Base-by-base conservation (phyloP, 2,888 invertebrate genomes). In the Leptopilina syphax region DNA sequence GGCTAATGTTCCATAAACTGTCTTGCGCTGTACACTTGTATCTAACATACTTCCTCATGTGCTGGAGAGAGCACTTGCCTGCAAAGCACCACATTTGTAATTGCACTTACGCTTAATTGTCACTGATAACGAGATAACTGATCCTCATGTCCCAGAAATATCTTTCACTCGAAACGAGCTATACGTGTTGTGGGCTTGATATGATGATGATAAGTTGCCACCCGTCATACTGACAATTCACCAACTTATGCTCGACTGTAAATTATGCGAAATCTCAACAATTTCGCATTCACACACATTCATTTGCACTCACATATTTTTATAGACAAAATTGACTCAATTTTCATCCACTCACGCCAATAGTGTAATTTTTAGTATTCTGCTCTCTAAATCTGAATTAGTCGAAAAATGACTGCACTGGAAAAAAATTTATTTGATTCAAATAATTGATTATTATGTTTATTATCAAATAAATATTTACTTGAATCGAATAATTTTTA, bases 61-160 rank as follows among this genome's bases (percentile, higher is more conserved):
- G 54, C 57, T 57, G 18, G 34, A 34, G 34, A 73, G 34, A 73
- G 57, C 18, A 73, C 73, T 73, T 73, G 57, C 73, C 73, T 73
- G 73, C 57, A 73, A 60, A 73, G 73, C 57, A 73, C 73, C 57
- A 34, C 73, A 73, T 73, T 73, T 73, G 57, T 73, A 63, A 76
- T 80, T 78, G 65, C 78, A 70, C 60, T 67, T 24, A 34, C 68
- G 76, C 65, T 83, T 83, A 82, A 85, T 84, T 80, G 82, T 81
- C 80, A 76, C 77, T 80, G 83, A 83, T 83, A 80, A 81, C 78
- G 76, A 77, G 77, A 77, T 81, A 81, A 77, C 77, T 81, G 80
- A 81, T 79, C 70, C 81, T 79, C 34, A 77, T 73, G 41, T 41
- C 73, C 73, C 73, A 57, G 54, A n/a, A 57, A 73, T 60, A 73